Conservation (phyloP, 1,140 invertebrate species). For the Pogonus chalceus region DNA sequence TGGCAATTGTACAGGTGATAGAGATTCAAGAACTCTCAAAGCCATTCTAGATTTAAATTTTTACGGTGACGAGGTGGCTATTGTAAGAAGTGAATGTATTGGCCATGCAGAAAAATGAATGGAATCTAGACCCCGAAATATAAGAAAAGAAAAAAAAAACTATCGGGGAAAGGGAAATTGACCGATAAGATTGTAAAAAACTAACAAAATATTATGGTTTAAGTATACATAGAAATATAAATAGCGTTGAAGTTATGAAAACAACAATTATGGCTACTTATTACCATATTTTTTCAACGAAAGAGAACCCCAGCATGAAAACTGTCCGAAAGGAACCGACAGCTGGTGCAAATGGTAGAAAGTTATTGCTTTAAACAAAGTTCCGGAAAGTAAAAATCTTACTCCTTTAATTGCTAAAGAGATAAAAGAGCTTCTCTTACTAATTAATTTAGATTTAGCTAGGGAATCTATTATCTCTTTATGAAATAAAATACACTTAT, state of each 20-base stretch:
- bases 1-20: slow-evolving; percentile 19
- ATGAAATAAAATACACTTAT: too few species aligned
- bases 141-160: slow-evolving; percentile 8
- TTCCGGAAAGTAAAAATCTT: too few species aligned
- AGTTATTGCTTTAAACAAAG: too few species aligned
- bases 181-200: slow-evolving; percentile 15
- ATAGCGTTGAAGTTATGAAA: slow-evolving; percentile 18
- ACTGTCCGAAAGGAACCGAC: too few species aligned
- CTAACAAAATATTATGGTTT: slow-evolving; percentile 19
- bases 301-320: slow-evolving; percentile 20
- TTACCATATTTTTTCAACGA: slow-evolving; percentile 21
- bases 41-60: too few species aligned
- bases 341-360: too few species aligned
- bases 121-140: slow-evolving; percentile 14
- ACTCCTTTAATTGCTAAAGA: too few species aligned
- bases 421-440: too few species aligned
- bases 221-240: slow-evolving; percentile 17
- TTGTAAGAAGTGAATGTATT: slow-evolving; percentile 14
- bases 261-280: slow-evolving; percentile 23
- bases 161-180: slow-evolving; percentile 13
- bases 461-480: too few species aligned
- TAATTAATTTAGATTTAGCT: too few species aligned
- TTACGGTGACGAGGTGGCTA: slow-evolving; percentile 10
- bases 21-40: slow-evolving; percentile 15
- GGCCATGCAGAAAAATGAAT: slow-evolving; percentile 17